Evolutionary conservation across 2,888 invertebrate species (phyloP).

Genomic region (Synanthedon andrenaeformis): DNA sequence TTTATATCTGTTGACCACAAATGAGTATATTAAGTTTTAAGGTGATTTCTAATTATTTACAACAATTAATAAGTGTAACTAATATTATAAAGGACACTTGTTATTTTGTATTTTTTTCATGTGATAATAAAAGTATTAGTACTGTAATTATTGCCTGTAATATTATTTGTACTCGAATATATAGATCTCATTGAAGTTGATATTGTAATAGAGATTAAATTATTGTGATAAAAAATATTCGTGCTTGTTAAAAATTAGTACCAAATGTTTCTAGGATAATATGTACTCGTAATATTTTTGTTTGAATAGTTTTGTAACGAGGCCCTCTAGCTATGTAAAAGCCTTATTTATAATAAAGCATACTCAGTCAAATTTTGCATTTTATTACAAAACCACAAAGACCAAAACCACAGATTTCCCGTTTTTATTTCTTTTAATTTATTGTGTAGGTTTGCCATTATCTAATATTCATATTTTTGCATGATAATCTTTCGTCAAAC

Average conservation of each 20-base stretch:
- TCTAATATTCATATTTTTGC: constrained; percentile 32
- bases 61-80: neutral
- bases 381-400: constrained; percentile 39
- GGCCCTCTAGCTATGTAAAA: constrained; percentile 52
- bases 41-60: constrained; percentile 1
- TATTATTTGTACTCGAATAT: constrained; percentile 11
- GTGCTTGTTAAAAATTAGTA: constrained; percentile 1
- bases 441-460: constrained; percentile 70
- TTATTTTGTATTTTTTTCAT: neutral
- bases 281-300: neutral
- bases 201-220: neutral
- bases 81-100: neutral
- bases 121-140: constrained; percentile 18
- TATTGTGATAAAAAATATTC: neutral
- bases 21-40: constrained; percentile 4
- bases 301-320: constrained; percentile 45
- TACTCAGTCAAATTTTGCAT: constrained; percentile 58
- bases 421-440: constrained; percentile 39
- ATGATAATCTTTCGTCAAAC: constrained; percentile 11
- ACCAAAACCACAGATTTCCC: constrained; percentile 26
- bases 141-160: constrained; percentile 12
- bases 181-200: constrained; percentile 29
- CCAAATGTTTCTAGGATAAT: neutral
- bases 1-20: constrained; percentile 15
- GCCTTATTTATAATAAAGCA: constrained; percentile 66